phyloP scores from a whole-genome alignment of 2,888 invertebrate genomes.

The Diaprepes abbreviatus region DNA sequence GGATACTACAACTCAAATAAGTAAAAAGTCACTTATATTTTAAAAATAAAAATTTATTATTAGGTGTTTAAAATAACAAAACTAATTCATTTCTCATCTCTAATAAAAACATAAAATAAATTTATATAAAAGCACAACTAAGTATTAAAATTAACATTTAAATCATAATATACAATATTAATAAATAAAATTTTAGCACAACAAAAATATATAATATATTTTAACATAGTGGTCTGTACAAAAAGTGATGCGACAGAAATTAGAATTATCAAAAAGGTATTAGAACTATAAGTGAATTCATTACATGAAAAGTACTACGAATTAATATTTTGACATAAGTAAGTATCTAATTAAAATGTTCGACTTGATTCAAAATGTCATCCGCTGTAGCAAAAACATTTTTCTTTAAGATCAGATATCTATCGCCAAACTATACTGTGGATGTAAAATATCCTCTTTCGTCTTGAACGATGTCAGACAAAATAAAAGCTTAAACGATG shows the following conservation, averaged over 20 bases:
- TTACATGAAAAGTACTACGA: too few relatives aligned
- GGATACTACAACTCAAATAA: too few relatives aligned
- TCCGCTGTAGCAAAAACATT: too few relatives aligned
- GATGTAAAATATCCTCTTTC: too few relatives aligned
- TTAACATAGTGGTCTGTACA: constrained; percentile 13
- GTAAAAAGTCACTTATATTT: not conserved
- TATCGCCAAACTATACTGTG: too few relatives aligned
- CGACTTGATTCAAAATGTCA: too few relatives aligned
- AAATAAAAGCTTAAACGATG: too few relatives aligned
- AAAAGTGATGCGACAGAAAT: not conserved
- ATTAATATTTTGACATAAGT: too few relatives aligned
- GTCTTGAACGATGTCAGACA: too few relatives aligned
- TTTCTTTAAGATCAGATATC: too few relatives aligned
- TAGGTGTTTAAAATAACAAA: constrained; percentile 22
- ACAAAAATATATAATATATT: not conserved
- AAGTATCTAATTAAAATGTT: too few relatives aligned
- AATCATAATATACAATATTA: constrained; percentile 15
- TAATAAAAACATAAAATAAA: constrained; percentile 20
- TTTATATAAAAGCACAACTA: constrained; percentile 14
- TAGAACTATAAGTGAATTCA: too few relatives aligned
- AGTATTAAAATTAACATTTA: constrained; percentile 14
- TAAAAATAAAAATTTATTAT: constrained; percentile 25
- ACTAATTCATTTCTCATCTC: not conserved
- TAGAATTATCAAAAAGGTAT: not conserved
- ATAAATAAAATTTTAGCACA: constrained; percentile 27